Percentiles rank a stretch among this genome's conserved stretches.
phyloP scores from a whole-genome alignment of 2,888 invertebrate species.

The Synanthedon andrenaeformis region DNA sequence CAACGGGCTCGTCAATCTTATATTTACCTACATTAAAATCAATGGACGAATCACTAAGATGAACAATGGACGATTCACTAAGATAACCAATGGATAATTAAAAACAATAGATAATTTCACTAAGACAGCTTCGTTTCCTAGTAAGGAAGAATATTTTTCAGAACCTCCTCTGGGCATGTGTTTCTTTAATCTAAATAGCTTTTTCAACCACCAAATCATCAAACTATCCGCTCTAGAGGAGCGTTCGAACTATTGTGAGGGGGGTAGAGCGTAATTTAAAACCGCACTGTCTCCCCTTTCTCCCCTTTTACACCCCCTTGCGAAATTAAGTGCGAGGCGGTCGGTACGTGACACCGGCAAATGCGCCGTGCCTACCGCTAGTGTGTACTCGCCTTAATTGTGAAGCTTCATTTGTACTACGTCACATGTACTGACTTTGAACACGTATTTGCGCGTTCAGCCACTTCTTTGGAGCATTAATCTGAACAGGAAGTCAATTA shows the following conservation, averaged over 20 bases:
- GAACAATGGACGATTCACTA: no score
- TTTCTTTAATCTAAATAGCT: neutral
- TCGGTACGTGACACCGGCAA: slow-evolving; percentile 64
- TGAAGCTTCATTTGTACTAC: slow-evolving; percentile 53
- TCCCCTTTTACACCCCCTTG: slow-evolving; percentile 25
- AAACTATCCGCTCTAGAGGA: neutral
- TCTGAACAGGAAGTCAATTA: neutral
- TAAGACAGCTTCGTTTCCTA: no score
- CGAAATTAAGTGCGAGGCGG: slow-evolving; percentile 64
- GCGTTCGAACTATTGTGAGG: neutral
- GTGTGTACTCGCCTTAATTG: slow-evolving; percentile 59
- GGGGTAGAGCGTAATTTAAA: slow-evolving; percentile 55
- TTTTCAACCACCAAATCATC: neutral
- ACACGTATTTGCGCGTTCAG: neutral
- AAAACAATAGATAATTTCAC: no score
- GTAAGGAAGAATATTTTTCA: no score
- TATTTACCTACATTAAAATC: no score
- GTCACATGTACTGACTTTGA: neutral
- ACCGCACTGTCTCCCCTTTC: slow-evolving; percentile 29
- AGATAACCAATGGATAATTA: no score
- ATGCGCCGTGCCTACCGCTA: slow-evolving; percentile 47
- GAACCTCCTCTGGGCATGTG: no score
- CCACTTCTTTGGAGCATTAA: neutral
- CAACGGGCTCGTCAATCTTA: no score
- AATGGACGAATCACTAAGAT: no score